Conservation (phyloP, 2,797 vertebrate genomes). For the Falco rusticolus region DNA sequence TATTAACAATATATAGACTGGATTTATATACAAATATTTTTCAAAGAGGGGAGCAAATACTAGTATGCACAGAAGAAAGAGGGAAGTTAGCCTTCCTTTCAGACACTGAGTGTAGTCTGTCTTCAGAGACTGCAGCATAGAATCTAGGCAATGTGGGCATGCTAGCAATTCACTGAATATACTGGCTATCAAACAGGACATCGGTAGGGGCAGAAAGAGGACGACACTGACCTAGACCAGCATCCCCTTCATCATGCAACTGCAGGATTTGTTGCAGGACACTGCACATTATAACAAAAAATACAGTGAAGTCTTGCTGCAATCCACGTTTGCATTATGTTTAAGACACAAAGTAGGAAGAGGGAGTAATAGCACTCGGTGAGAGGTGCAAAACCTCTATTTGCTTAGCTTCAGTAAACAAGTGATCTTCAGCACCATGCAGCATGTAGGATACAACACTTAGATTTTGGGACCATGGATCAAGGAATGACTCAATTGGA, state of each 20-base stretch:
- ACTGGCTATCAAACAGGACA: background rate
- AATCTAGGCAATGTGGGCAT: background rate
- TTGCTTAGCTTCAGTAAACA: background rate
- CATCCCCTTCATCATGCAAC: background rate
- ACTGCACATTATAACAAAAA: background rate
- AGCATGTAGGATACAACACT: background rate
- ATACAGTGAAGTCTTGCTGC: background rate
- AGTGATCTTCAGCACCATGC: background rate
- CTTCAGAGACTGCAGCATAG: rapidly evolving
- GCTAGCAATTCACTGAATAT: background rate
- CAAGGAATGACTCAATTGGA: background rate
- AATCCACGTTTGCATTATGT: background rate
- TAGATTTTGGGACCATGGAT: background rate
- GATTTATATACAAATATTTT: background rate
- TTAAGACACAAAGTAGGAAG: background rate
- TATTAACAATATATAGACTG: background rate
- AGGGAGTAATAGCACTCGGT: background rate
- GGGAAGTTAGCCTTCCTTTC: background rate
- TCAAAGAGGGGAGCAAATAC: background rate
- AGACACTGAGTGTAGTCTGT: rapidly evolving
- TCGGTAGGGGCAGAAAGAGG: background rate
- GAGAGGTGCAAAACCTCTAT: background rate
- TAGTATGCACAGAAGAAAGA: background rate
- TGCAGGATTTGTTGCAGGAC: background rate
- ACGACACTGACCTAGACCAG: background rate